Evolutionary conservation across 2,797 vertebrate species (phyloP), one percentile per base, ranked within the genome.

Genomic region (Spondyliosoma cantharus): DNA sequence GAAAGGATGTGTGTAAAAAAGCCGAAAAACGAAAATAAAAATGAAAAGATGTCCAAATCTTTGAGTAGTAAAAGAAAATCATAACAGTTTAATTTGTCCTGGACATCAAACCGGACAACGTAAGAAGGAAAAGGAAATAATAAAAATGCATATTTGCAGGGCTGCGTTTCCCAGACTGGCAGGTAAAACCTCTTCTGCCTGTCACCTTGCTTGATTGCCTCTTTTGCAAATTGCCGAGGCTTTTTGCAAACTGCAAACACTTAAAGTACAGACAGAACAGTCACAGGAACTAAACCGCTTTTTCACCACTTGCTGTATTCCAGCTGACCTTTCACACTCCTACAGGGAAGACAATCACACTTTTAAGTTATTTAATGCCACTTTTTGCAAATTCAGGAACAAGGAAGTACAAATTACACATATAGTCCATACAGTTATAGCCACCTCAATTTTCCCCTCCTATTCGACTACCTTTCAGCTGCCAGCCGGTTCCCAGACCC

Each of bases 271-370:
- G 70, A 56, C 57, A 49, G 27, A 49, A 50, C 46, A 69, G 24
- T 71, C 56, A 52, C 43, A 2, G 24, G 20, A 9, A 72, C 24
- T 74, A 42, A 58, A 53, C 27, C n/a, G 46, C 11, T 68, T 68
- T 63, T 22, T 42, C 19, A 59, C 64, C 53, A 52, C 43, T 57
- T 45, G 46, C 57, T 68, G 76, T 65, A 76, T 76, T 72, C 59
- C 49, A 54, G 66, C 63, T 71, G 62, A 63, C 61, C 65, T 74
- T 43, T 62, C 53, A 50, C 24, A 46, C 37, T 50, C 50, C 7
- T 52, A 19, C 7, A 60, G 58, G 24, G 32, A 24, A 43, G 1
- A 58, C 45, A 43, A 48, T 68, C 32, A 60, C 8, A 16, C 7
- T 11, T 45, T 25, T 50, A 71, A 12, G 20, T 77, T 70, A 5